A percentile compares a stretch with the other conserved stretches of the same genome.
These are phyloP conservation scores for Callionymus lyra DNA, from an alignment of 2,113 vertebrate species.

Conservation along the genomic window DNA sequence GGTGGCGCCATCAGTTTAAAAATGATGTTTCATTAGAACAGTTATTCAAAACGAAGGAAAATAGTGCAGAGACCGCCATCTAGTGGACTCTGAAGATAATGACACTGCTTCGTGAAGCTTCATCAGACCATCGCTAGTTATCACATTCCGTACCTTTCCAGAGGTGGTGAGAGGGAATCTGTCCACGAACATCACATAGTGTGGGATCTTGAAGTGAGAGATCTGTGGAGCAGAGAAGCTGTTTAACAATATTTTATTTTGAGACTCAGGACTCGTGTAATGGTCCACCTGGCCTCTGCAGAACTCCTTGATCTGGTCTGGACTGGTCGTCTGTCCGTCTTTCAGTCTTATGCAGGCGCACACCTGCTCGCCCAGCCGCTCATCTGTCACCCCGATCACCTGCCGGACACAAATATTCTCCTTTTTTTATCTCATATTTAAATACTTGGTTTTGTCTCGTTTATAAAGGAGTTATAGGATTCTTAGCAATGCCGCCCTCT, in stretches of 20 bases:
- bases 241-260: neutral
- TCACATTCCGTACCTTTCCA: constrained; percentile 77
- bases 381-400: constrained; percentile 90
- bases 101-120: no score
- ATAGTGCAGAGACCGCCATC: no score
- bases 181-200: constrained; percentile 74
- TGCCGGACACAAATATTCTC: constrained; percentile 31
- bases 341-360: constrained; percentile 82
- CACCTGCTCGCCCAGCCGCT: constrained; percentile 82
- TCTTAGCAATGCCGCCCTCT: constrained; percentile 18
- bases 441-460: no score
- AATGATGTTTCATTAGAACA: no score
- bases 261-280: neutral
- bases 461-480: no score
- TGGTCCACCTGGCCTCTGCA: constrained; percentile 82
- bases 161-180: constrained; percentile 79
- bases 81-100: no score
- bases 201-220: constrained; percentile 88
- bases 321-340: constrained; percentile 60
- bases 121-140: no score
- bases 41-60: no score
- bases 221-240: constrained; percentile 62
- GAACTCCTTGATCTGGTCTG: constrained; percentile 78
- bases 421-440: neutral
- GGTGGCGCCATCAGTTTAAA: no score